These are phyloP conservation scores for Columba guinea DNA, from an alignment of 2,797 vertebrate genomes.

Conservation along the genomic window DNA sequence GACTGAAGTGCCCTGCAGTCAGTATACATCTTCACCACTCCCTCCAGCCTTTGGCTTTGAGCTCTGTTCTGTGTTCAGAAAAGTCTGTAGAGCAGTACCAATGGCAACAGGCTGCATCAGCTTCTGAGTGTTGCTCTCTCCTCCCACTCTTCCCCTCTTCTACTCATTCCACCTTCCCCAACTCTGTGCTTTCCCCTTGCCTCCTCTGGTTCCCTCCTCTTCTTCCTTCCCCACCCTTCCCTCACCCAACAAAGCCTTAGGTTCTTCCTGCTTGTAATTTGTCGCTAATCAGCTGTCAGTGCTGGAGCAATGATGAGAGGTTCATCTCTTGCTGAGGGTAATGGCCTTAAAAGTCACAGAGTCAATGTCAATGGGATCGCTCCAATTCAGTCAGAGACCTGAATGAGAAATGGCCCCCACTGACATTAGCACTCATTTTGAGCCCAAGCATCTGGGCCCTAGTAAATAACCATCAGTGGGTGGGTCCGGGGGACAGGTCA, in stretches of 20 bases:
- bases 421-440: constrained; percentile 99
- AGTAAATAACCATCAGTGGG: constrained; percentile 99
- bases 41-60: background rate
- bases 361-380: constrained; percentile 99
- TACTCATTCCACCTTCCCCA: background rate
- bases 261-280: constrained; percentile 89
- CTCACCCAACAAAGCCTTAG: constrained; percentile 75
- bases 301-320: constrained; percentile 90
- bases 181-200: background rate
- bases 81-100: background rate
- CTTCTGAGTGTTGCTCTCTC: background rate
- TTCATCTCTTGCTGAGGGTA: constrained; percentile 94
- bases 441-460: constrained; percentile 99
- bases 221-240: background rate
- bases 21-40: background rate
- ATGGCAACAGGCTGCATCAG: background rate
- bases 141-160: background rate
- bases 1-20: background rate
- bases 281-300: constrained; percentile 99
- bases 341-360: constrained; percentile 99
- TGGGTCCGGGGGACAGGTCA: constrained; percentile 99
- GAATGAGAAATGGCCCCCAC: constrained; percentile 95
- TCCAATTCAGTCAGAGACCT: constrained; percentile 95
- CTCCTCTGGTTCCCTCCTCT: background rate
- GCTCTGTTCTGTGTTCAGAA: background rate